phyloP scores from a whole-genome alignment of 1,140 invertebrate species.

The Lanistes nyassanus region DNA sequence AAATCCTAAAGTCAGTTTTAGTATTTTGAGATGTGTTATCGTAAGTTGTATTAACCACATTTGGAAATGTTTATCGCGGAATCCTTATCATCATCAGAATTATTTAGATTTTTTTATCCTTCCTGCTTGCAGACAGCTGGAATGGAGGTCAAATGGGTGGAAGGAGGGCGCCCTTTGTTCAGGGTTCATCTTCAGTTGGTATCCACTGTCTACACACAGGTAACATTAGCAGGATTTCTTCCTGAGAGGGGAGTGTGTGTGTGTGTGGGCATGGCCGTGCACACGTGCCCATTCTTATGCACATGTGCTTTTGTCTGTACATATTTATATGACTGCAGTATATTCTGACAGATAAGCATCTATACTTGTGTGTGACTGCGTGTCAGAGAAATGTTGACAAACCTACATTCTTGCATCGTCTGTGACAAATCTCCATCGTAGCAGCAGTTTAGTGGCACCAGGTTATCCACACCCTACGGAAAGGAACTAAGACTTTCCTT shows the following conservation, averaged over 20 bases:
- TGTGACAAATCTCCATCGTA: not conserved
- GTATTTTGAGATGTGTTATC: no score
- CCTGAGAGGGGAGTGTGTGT: not conserved
- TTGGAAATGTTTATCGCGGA: no score
- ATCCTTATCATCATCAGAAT: no score
- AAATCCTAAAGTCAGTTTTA: no score
- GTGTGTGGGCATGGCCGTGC: not conserved
- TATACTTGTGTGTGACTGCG: no score
- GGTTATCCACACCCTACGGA: not conserved
- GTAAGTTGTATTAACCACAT: no score
- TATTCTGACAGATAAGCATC: not conserved
- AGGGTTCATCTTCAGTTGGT: slow-evolving; percentile 83
- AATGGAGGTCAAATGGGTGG: slow-evolving; percentile 88
- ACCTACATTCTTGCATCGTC: not conserved
- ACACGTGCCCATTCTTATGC: not conserved
- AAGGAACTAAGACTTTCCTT: no score
- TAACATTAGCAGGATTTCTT: slow-evolving; percentile 28
- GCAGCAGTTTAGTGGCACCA: not conserved
- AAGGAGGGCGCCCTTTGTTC: slow-evolving; percentile 87
- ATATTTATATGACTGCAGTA: not conserved
- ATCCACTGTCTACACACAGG: slow-evolving; percentile 84
- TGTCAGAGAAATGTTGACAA: no score
- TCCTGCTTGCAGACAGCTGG: slow-evolving; percentile 79
- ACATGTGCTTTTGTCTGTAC: not conserved
- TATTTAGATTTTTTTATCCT: not conserved